Evolutionary conservation across 2,797 vertebrate genomes (phyloP).

Genomic region (Rhinella marina): DNA sequence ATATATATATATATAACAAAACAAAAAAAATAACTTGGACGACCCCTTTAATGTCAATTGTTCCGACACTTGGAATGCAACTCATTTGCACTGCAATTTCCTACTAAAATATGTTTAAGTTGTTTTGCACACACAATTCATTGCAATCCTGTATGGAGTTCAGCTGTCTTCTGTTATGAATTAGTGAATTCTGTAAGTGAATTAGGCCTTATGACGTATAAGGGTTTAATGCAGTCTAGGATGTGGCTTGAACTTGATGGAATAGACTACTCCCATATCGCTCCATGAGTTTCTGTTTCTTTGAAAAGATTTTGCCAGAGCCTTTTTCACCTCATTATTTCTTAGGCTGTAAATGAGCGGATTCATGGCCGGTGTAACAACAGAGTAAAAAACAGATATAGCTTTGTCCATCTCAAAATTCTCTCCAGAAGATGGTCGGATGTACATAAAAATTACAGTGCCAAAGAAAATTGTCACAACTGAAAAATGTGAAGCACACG

Average conservation of each 20-base stretch:
- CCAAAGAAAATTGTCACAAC: constrained; percentile 59
- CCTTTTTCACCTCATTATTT: constrained; percentile 59
- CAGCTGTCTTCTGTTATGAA: no score
- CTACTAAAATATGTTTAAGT: no score
- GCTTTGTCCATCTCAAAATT: constrained; percentile 57
- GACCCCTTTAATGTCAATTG: no score
- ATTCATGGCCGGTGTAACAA: constrained; percentile 59
- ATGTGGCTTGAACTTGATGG: background rate
- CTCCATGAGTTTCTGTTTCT: background rate
- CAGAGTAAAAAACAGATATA: constrained; percentile 56
- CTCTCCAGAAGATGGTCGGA: constrained; percentile 53
- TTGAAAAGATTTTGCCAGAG: constrained; percentile 30
- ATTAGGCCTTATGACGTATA: background rate
- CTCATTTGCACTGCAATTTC: no score
- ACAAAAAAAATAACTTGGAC: no score
- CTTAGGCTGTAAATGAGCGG: constrained; percentile 59
- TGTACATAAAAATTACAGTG: constrained; percentile 58
- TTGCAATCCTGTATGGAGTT: no score
- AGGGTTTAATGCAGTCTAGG: background rate
- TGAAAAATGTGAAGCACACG: constrained; percentile 57
- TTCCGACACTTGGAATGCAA: no score
- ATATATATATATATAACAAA: no score
- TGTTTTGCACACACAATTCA: no score
- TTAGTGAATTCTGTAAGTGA: background rate
- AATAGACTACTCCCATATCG: background rate